phyloP scores from a whole-genome alignment of 2,113 vertebrate species.

The Poecilia latipinna region DNA sequence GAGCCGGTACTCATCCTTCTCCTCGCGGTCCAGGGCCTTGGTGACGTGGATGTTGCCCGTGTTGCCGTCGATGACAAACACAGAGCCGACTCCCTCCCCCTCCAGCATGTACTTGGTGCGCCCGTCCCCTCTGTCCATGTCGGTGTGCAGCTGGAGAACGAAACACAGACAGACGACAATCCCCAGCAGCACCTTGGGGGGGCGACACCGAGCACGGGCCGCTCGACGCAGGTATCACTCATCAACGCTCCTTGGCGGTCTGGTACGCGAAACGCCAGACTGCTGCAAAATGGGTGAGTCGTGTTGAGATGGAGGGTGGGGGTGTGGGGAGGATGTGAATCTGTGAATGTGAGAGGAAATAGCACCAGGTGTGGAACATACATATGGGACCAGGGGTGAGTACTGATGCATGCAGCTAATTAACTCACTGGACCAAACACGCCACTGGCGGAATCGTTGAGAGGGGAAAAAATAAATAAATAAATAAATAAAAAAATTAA shows the following conservation, averaged over 20 bases:
- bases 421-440: constrained; percentile 67
- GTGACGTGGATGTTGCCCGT: constrained; percentile 93
- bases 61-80: constrained; percentile 89
- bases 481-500: constrained; percentile 30
- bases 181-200: constrained; percentile 17
- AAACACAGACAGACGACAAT: constrained; percentile 17
- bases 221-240: constrained; percentile 37
- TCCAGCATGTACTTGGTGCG: constrained; percentile 86
- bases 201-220: constrained; percentile 6
- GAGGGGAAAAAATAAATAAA: constrained; percentile 12
- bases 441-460: constrained; percentile 52
- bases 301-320: constrained; percentile 36
- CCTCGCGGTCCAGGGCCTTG: constrained; percentile 89
- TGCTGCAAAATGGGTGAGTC: constrained; percentile 50
- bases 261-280: constrained; percentile 21
- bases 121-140: constrained; percentile 88
- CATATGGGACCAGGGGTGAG: constrained; percentile 61
- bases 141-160: constrained; percentile 85
- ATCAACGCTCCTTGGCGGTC: constrained; percentile 35
- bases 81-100: constrained; percentile 90
- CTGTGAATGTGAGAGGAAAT: constrained; percentile 50
- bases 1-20: constrained; percentile 89
- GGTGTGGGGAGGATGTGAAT: background rate
- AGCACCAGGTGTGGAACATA: constrained; percentile 74
- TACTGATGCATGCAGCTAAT: constrained; percentile 71